Evolutionary conservation across 2,113 vertebrate genomes (phyloP).

Genomic region (Myocastor coypus): DNA sequence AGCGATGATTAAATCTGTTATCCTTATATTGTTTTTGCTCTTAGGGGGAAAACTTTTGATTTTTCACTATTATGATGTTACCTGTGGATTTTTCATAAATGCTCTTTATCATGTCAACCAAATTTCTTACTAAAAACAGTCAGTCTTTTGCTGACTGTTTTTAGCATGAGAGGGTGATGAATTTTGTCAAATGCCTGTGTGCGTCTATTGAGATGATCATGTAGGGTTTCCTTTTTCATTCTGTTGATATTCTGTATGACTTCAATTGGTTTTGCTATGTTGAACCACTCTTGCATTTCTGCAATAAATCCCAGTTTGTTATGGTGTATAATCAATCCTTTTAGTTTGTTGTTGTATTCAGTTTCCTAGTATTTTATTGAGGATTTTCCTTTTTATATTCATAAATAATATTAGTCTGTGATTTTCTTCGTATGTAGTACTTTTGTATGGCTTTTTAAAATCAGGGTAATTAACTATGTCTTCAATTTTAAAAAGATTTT

Average conservation of each 20-base stretch:
- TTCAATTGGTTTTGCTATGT: conserved; percentile 1
- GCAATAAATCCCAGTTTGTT: conserved; percentile 33
- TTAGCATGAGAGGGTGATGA: conserved; percentile 14
- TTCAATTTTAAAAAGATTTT: conserved; percentile 10
- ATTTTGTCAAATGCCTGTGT: conserved; percentile 44
- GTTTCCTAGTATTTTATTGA: conserved; percentile 40
- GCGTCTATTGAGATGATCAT: neutral
- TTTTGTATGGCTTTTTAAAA: neutral
- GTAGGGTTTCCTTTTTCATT: neutral
- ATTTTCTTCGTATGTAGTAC: conserved; percentile 21
- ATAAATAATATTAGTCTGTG: neutral
- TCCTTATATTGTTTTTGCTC: neutral
- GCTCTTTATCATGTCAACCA: conserved; percentile 19
- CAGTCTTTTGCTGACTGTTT: neutral
- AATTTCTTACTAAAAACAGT: conserved; percentile 33
- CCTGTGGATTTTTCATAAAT: neutral
- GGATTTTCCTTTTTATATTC: conserved; percentile 1
- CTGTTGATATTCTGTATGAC: conserved; percentile 26
- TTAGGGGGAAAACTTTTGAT: neutral
- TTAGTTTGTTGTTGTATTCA: conserved; percentile 39
- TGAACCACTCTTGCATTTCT: neutral
- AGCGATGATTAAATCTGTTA: neutral
- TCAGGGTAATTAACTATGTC: neutral
- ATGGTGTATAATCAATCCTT: conserved; percentile 55
- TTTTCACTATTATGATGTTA: neutral